Base-by-base conservation (phyloP, 2,888 invertebrate species). In the Nymphalis urticae region DNA sequence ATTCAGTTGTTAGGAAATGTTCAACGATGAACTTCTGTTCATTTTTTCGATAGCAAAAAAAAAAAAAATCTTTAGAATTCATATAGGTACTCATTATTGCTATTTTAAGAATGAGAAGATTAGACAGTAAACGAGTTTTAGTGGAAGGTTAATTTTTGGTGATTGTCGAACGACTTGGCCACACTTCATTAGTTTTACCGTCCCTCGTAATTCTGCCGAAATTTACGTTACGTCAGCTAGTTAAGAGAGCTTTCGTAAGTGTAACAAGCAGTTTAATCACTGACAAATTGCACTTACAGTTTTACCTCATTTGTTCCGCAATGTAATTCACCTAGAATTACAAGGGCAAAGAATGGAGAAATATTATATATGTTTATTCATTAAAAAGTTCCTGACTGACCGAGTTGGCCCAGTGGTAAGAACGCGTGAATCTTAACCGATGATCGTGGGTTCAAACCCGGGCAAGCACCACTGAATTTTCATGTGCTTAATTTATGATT, bases 121-220 rank as follows among this genome's bases (percentile, higher is more conserved):
- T 8, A 7, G 16, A 32, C 13, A 27, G n/a, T 0, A 4, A 5
- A 27, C 32, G 7, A 24, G 19, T 10, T n/a, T 36, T 13, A 58
- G 42, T 10, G 42, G 19, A 36, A 13, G 42, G 42, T 36, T 27
- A 58, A 42, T n/a, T 19, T 16, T n/a, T 32, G 19, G 51, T 50
- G 54, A 69, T 59, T 60, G 70, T 69, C 71, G 66, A 72, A 68
- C 69, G 51, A 63, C 72, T 71, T 79, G 77, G 83, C 79, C 82
- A 85, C 85, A 86, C 82, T 85, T 85, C 86, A 89, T 88, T 88
- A 87, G 82, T 76, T 80, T 75, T 79, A 81, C 80, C 78, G 85
- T 84, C 83, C 81, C 84, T 85, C 84, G 86, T 85, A 86, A 87
- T 87, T 87, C 83, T 83, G 83, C 81, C 84, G 84, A 88, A 89